Conservation (phyloP, 2,797 vertebrate genomes). For the Epinephelus awoara region DNA sequence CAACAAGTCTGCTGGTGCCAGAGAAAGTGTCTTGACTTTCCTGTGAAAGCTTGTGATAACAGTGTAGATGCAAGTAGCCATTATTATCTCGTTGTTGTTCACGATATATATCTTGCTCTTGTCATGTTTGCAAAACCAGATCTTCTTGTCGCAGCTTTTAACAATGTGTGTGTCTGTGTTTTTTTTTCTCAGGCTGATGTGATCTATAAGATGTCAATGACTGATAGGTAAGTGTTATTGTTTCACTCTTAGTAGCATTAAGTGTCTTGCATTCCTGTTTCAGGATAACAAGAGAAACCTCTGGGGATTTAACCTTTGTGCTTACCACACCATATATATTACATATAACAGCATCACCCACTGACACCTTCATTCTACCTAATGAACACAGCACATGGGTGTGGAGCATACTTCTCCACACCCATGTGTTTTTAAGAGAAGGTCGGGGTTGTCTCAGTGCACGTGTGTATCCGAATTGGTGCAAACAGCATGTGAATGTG, state of each 20-base stretch:
- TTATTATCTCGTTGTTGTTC: background rate
- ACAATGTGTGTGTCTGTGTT: background rate
- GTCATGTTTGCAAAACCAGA: background rate
- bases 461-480: background rate
- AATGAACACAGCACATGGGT: background rate
- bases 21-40: no score
- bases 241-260: background rate
- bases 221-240: slow-evolving; percentile 92
- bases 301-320: background rate
- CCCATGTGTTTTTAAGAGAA: background rate
- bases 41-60: no score
- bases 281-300: background rate
- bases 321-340: no score
- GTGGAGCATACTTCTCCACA: background rate
- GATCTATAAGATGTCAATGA: slow-evolving; percentile 99
- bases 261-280: background rate
- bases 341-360: no score
- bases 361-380: background rate
- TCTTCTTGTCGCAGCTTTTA: background rate
- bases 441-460: background rate
- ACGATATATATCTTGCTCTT: background rate
- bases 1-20: background rate
- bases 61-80: background rate
- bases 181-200: slow-evolving; percentile 92
- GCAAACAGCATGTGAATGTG: background rate